Conservation (phyloP, 2,888 invertebrate genomes). For the Alsophila aescularia region DNA sequence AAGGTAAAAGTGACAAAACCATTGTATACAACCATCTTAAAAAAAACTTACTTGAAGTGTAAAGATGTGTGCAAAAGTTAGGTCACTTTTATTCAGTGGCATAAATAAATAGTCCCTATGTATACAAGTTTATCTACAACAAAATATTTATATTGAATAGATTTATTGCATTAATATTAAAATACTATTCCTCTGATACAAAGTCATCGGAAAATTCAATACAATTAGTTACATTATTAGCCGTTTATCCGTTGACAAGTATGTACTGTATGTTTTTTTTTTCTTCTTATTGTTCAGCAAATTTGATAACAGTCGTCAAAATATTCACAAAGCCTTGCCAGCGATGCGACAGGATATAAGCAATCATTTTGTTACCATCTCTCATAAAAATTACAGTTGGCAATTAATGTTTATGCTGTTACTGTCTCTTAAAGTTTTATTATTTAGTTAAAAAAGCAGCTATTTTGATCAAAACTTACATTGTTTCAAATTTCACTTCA, state of each 20-base stretch:
- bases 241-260: too few species aligned
- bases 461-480: too few species aligned
- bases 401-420: slow-evolving; percentile 1
- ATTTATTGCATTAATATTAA: too few species aligned
- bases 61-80: neutral
- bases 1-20: neutral
- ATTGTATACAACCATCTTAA: neutral
- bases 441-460: too few species aligned
- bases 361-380: neutral
- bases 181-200: too few species aligned
- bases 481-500: too few species aligned
- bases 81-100: neutral
- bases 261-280: too few species aligned
- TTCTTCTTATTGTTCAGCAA: neutral
- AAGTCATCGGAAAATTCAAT: too few species aligned
- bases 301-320: neutral
- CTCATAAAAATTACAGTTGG: slow-evolving; percentile 1
- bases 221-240: too few species aligned
- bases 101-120: too few species aligned
- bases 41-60: neutral
- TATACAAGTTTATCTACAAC: too few species aligned
- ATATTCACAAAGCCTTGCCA: slow-evolving; percentile 5
- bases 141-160: too few species aligned
- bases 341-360: neutral
- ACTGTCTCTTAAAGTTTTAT: slow-evolving; percentile 1